These are phyloP conservation scores for Cynaeus angustus DNA, from an alignment of 2,888 invertebrate species.

Conservation along the genomic window DNA sequence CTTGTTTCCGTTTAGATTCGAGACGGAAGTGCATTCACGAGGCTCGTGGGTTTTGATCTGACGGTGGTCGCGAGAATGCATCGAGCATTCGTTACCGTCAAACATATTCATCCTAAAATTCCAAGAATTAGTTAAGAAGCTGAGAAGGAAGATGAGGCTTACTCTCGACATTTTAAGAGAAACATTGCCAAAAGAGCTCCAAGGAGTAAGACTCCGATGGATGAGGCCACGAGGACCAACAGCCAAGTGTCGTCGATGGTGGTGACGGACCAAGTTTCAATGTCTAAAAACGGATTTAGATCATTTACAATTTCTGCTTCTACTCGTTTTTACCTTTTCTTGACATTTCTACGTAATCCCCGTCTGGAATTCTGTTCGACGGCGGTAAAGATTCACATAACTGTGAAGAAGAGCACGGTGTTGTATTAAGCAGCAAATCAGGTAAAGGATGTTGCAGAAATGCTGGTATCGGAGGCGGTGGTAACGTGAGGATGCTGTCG, in stretches of 20 bases:
- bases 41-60: conserved; percentile 69
- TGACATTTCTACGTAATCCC: conserved; percentile 86
- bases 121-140: not conserved
- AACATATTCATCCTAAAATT: conserved; percentile 74
- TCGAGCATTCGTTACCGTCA: conserved; percentile 74
- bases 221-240: conserved; percentile 84
- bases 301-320: too few species aligned
- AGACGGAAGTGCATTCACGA: conserved; percentile 66
- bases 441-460: conserved; percentile 77
- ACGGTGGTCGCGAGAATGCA: conserved; percentile 70
- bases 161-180: conserved; percentile 89
- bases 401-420: conserved; percentile 78
- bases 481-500: conserved; percentile 86
- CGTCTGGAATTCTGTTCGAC: conserved; percentile 62
- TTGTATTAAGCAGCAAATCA: conserved; percentile 72
- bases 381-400: conserved; percentile 76
- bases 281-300: conserved; percentile 63
- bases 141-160: too few species aligned
- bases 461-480: conserved; percentile 88
- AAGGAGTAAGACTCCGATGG: conserved; percentile 85
- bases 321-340: conserved; percentile 82
- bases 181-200: conserved; percentile 86
- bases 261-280: conserved; percentile 76
- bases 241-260: conserved; percentile 89
- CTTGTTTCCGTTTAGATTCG: conserved; percentile 70